These are phyloP conservation scores for Neomonachus schauinslandi DNA, from an alignment of 2,113 vertebrate genomes.

Conservation along the genomic window DNA sequence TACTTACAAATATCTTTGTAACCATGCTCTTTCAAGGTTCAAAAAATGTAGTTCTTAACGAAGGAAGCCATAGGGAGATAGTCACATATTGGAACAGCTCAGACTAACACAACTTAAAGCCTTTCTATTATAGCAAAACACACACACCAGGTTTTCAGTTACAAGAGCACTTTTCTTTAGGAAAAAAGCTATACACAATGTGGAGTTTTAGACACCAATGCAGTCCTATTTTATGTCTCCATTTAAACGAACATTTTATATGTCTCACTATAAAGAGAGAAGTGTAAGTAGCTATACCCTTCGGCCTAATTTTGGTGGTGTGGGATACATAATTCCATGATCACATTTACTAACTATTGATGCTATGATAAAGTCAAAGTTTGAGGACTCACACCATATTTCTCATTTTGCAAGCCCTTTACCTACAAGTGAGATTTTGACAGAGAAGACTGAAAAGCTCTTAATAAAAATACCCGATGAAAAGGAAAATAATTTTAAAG, in stretches of 20 bases:
- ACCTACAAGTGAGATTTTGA: neutral
- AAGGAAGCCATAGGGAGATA: neutral
- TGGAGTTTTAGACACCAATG: neutral
- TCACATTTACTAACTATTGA: neutral
- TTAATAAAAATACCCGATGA: neutral
- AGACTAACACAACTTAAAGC: neutral
- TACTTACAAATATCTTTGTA: conserved; percentile 14
- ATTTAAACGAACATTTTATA: neutral
- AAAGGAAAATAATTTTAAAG: neutral
- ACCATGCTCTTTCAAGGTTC: neutral
- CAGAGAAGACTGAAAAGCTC: neutral
- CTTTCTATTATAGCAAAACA: neutral
- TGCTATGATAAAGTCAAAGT: neutral
- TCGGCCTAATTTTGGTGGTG: neutral
- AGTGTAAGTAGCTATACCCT: neutral
- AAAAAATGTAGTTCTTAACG: conserved; percentile 17
- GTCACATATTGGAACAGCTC: neutral
- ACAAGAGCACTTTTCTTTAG: conserved; percentile 57
- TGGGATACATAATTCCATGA: neutral
- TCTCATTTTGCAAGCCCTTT: neutral
- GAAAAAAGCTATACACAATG: neutral
- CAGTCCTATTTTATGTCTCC: conserved; percentile 47
- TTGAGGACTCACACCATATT: neutral
- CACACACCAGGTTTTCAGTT: neutral
- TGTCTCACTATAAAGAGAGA: neutral